These are phyloP conservation scores for Branchellion lobata DNA, from an alignment of 2,888 invertebrate species.

Conservation along the genomic window DNA sequence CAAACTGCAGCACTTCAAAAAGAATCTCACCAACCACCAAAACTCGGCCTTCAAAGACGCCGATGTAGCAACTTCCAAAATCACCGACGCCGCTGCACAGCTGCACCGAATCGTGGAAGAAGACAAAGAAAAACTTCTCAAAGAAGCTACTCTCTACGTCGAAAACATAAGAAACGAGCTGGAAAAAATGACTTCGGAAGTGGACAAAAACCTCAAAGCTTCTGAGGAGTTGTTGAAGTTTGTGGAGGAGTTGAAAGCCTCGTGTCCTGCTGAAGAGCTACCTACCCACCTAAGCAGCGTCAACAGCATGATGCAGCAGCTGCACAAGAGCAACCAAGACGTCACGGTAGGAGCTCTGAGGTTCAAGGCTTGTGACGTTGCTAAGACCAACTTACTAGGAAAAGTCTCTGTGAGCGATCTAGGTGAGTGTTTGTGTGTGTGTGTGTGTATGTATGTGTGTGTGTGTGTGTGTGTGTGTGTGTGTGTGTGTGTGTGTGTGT, in stretches of 20 bases:
- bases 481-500: too few relatives aligned
- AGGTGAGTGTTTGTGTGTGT: neutral
- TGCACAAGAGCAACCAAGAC: slow-evolving; percentile 31
- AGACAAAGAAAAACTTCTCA: slow-evolving; percentile 31
- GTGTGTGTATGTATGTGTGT: neutral
- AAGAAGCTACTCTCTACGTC: slow-evolving; percentile 26
- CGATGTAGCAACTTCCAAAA: neutral
- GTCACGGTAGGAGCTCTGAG: slow-evolving; percentile 37
- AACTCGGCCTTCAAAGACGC: neutral
- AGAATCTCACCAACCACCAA: neutral
- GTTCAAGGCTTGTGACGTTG: neutral
- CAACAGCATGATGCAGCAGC: slow-evolving; percentile 24
- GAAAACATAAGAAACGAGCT: slow-evolving; percentile 28
- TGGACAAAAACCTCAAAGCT: slow-evolving; percentile 18
- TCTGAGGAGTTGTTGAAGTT: slow-evolving; percentile 29
- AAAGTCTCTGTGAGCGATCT: slow-evolving; percentile 40
- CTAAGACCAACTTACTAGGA: slow-evolving; percentile 37
- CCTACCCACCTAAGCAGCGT: slow-evolving; percentile 1
- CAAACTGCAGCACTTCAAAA: neutral
- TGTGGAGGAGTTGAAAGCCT: slow-evolving; percentile 16
- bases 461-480: too few relatives aligned
- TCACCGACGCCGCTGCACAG: slow-evolving; percentile 26
- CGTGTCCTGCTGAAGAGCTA: slow-evolving; percentile 19
- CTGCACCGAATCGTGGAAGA: slow-evolving; percentile 25
- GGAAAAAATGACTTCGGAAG: slow-evolving; percentile 28